Conservation (phyloP, 2,888 invertebrate genomes). For the Onthophagus sagittarius region DNA sequence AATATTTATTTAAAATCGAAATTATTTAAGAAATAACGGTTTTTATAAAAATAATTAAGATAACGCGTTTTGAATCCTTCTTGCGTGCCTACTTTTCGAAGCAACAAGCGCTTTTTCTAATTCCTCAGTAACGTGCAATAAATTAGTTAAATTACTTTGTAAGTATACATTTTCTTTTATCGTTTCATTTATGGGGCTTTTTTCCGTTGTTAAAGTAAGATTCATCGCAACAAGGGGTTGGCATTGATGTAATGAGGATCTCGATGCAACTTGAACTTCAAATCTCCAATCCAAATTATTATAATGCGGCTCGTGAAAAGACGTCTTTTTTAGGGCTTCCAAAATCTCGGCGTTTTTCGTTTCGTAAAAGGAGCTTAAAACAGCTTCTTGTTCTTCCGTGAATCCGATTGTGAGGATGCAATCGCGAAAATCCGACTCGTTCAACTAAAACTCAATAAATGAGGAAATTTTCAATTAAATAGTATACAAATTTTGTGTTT, state of each 20-base stretch:
- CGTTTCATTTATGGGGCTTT: slow-evolving; percentile 37
- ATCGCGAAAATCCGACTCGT: slow-evolving; percentile 50
- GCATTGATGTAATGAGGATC: slow-evolving; percentile 56
- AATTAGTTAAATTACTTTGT: slow-evolving; percentile 60
- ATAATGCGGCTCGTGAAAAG: slow-evolving; percentile 50
- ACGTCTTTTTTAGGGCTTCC: slow-evolving; percentile 50
- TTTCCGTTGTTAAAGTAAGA: slow-evolving; percentile 43
- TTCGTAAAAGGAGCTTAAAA: slow-evolving; percentile 58
- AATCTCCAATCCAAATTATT: slow-evolving; percentile 64
- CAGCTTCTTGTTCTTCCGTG: slow-evolving; percentile 55
- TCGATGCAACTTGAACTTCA: slow-evolving; percentile 60
- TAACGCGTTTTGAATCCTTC: slow-evolving; percentile 41
- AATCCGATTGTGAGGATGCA: slow-evolving; percentile 55
- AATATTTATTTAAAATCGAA: neutral
- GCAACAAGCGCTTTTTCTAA: slow-evolving; percentile 62
- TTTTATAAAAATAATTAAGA: neutral
- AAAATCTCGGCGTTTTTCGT: slow-evolving; percentile 56
- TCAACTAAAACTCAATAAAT: slow-evolving; percentile 44
- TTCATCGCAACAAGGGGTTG: slow-evolving; percentile 60
- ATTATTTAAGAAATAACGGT: neutral
- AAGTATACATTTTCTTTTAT: slow-evolving; percentile 49
- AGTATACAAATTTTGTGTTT: slow-evolving; percentile 34
- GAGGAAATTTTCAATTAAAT: neutral
- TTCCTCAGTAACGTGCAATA: slow-evolving; percentile 58
- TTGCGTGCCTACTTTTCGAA: slow-evolving; percentile 53